Percentiles rank a stretch among this genome's conserved stretches.
Conservation (phyloP, 2,113 vertebrate genomes). For the Bostrychus sinensis region DNA sequence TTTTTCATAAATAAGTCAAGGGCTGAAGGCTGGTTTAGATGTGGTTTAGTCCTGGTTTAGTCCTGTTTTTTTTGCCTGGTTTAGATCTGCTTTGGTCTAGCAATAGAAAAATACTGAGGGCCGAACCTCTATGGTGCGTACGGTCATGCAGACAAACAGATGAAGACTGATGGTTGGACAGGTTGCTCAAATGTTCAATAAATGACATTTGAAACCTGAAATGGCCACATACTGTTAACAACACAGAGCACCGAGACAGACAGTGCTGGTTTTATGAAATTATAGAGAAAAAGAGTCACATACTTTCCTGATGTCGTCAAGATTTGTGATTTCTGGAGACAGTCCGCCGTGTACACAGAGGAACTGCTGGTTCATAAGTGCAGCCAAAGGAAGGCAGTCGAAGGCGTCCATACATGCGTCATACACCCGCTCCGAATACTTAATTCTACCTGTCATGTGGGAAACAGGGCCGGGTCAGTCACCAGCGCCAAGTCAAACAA, state of each 20-base stretch:
- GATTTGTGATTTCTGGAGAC: constrained; percentile 97
- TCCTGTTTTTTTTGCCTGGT: no score
- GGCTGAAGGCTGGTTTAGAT: no score
- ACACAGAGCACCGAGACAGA: neutral
- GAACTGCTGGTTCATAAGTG: constrained; percentile 99
- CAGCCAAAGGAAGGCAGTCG: constrained; percentile 97
- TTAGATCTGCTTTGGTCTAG: no score
- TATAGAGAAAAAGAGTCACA: constrained; percentile 67
- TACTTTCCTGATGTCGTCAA: constrained; percentile 99
- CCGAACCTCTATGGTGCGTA: no score
- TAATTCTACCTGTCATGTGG: constrained; percentile 94
- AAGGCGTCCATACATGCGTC: constrained; percentile 99
- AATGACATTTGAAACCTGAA: constrained; percentile 26
- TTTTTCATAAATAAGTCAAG: no score
- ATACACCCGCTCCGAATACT: constrained; percentile 98
- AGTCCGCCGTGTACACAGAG: constrained; percentile 97
- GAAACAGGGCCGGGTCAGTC: constrained; percentile 37
- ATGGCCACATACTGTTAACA: constrained; percentile 14
- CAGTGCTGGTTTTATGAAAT: constrained; percentile 19
- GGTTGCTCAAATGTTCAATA: constrained; percentile 13
- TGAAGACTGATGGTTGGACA: no score
- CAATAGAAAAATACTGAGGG: no score
- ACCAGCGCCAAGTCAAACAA: constrained; percentile 65
- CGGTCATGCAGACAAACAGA: no score
- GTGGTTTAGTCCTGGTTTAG: no score